Evolutionary conservation across 1,140 invertebrate genomes (phyloP).

Genomic region (Campoletis sonorensis): DNA sequence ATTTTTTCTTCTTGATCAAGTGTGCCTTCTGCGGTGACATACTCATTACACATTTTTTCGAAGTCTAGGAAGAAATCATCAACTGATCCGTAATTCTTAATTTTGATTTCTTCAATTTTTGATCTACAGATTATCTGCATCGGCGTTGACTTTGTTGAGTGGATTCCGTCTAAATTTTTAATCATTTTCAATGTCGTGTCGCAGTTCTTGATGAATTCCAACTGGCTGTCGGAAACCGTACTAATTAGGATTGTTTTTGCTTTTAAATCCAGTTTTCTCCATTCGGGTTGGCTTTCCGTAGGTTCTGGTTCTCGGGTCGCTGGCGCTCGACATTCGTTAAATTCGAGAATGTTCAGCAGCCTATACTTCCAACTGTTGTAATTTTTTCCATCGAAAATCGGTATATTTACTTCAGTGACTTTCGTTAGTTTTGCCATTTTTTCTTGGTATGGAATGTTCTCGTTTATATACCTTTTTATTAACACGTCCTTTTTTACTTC

Average conservation of each 20-base stretch:
- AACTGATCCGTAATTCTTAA: conserved; percentile 56
- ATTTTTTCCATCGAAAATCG: conserved; percentile 49
- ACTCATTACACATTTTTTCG: conserved; percentile 64
- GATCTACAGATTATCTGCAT: conserved; percentile 54
- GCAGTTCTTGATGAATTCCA: conserved; percentile 45
- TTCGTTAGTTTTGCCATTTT: conserved; percentile 45
- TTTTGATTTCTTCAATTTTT: conserved; percentile 52
- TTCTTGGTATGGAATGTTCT: background rate
- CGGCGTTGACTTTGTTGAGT: conserved; percentile 53
- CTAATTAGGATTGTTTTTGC: conserved; percentile 51
- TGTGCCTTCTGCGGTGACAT: conserved; percentile 63
- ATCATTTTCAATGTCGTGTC: conserved; percentile 42
- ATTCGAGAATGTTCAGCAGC: conserved; percentile 49
- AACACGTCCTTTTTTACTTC: background rate
- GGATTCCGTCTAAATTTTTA: conserved; percentile 44
- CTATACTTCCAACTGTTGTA: conserved; percentile 49
- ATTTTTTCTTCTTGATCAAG: conserved; percentile 66
- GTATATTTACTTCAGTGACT: conserved; percentile 46
- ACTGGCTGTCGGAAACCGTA: conserved; percentile 51
- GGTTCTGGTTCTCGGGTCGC: conserved; percentile 38
- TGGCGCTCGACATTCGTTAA: conserved; percentile 42
- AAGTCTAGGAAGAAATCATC: conserved; percentile 68
- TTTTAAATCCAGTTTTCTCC: conserved; percentile 46
- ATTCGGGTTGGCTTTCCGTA: conserved; percentile 23
- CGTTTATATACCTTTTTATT: background rate